Conservation (phyloP, 2,113 vertebrate species). For the Sciurus niger region DNA sequence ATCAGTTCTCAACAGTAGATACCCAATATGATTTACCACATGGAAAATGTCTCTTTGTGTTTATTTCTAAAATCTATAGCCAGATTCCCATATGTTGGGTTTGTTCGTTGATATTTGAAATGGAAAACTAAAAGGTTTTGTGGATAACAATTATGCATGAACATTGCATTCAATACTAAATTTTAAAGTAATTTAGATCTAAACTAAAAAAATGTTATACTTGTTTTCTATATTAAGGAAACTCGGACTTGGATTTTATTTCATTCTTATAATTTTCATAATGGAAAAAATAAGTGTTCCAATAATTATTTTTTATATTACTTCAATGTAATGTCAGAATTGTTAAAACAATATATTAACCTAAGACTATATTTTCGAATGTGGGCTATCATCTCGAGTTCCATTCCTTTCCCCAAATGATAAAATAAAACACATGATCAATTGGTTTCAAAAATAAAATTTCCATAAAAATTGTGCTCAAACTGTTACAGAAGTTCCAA, state of each 20-base stretch:
- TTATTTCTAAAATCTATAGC: conserved; percentile 59
- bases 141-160: background rate
- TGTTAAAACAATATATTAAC: background rate
- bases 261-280: background rate
- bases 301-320: background rate
- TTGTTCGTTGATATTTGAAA: conserved; percentile 43
- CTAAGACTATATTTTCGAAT: background rate
- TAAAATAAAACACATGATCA: background rate
- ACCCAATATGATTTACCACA: conserved; percentile 20
- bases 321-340: background rate
- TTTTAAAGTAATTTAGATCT: conserved; percentile 24
- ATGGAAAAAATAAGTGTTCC: background rate
- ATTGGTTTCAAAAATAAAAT: background rate
- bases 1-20: background rate
- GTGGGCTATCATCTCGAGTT: background rate
- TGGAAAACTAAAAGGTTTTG: background rate
- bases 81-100: background rate
- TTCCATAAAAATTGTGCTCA: background rate
- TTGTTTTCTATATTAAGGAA: background rate
- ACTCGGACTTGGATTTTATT: background rate
- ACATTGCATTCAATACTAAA: background rate
- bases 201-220: background rate
- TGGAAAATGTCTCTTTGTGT: conserved; percentile 45
- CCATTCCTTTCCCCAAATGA: background rate
- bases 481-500: background rate